phyloP scores from a whole-genome alignment of 2,888 invertebrate species.

The Sesia apiformis region DNA sequence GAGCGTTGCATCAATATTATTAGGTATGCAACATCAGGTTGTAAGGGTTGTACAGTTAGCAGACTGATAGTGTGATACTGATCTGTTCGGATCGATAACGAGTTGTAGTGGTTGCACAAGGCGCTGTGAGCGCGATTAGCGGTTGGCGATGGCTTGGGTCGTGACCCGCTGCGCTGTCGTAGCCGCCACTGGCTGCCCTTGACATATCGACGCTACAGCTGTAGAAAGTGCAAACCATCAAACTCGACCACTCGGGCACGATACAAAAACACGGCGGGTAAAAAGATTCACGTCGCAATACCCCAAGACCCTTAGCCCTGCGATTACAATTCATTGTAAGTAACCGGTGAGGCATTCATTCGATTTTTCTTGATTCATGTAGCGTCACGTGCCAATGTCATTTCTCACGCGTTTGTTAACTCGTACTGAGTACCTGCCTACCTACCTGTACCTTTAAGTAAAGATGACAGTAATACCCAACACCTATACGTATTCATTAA shows the following conservation, averaged over 20 bases:
- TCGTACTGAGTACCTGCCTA: too few species aligned
- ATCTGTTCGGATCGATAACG: constrained; percentile 11
- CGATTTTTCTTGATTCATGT: too few species aligned
- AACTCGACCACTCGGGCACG: constrained; percentile 14
- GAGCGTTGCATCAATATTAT: constrained; percentile 21
- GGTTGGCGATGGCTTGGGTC: constrained; percentile 26
- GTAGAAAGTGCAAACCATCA: constrained; percentile 55
- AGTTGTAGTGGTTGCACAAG: constrained; percentile 29
- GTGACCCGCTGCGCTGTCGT: constrained; percentile 30
- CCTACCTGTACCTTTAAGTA: too few species aligned
- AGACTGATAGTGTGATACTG: constrained; percentile 2
- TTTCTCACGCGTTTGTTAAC: too few species aligned
- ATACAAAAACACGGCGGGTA: too few species aligned
- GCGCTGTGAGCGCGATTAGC: constrained; percentile 20
- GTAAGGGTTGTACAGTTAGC: constrained; percentile 4
- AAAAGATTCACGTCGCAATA: too few species aligned
- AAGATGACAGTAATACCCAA: too few species aligned
- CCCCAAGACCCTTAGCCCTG: too few species aligned
- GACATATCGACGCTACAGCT: constrained; percentile 45
- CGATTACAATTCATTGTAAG: too few species aligned
- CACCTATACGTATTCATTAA: too few species aligned
- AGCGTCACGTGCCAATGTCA: too few species aligned
- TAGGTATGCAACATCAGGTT: constrained; percentile 5
- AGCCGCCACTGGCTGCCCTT: constrained; percentile 44
- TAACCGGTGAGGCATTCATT: too few species aligned